phyloP scores from a whole-genome alignment of 64 coral and sea anemone species.

The Dendrophyllia cribrosa region DNA sequence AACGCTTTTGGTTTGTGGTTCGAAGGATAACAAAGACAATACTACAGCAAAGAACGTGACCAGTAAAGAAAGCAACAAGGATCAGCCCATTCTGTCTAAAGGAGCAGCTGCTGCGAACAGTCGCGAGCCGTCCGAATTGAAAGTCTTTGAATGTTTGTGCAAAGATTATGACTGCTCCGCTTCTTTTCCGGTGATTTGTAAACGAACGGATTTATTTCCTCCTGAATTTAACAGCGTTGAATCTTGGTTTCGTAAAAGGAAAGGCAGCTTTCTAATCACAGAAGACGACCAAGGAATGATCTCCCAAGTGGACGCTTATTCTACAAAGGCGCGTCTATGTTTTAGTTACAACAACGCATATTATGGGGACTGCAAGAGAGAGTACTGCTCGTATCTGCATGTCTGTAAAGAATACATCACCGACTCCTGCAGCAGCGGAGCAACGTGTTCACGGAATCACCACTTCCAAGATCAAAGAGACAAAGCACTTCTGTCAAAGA shows the following conservation, averaged over 20 bases:
- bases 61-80: too few species aligned
- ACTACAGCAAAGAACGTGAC: background rate
- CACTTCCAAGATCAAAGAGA: slow-evolving; percentile 55
- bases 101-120: background rate
- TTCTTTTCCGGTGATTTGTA: slow-evolving; percentile 50
- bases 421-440: slow-evolving; percentile 30
- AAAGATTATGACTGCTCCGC: slow-evolving; percentile 33
- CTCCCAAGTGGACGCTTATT: slow-evolving; percentile 56
- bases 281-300: slow-evolving; percentile 52
- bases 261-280: slow-evolving; percentile 54
- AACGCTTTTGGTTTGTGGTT: slow-evolving; percentile 30
- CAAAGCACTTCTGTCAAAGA: background rate
- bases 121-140: slow-evolving; percentile 35
- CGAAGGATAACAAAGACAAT: background rate
- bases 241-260: slow-evolving; percentile 57
- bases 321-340: slow-evolving; percentile 59
- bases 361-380: slow-evolving; percentile 7
- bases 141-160: slow-evolving; percentile 53
- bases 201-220: slow-evolving; percentile 53
- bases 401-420: slow-evolving; percentile 68
- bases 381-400: slow-evolving; percentile 63
- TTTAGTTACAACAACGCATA: background rate
- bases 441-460: slow-evolving; percentile 54
- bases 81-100: background rate
- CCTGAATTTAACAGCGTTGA: slow-evolving; percentile 24